These are phyloP conservation scores for Leptinotarsa lineolata DNA, from an alignment of 1,140 invertebrate species.

Conservation along the genomic window DNA sequence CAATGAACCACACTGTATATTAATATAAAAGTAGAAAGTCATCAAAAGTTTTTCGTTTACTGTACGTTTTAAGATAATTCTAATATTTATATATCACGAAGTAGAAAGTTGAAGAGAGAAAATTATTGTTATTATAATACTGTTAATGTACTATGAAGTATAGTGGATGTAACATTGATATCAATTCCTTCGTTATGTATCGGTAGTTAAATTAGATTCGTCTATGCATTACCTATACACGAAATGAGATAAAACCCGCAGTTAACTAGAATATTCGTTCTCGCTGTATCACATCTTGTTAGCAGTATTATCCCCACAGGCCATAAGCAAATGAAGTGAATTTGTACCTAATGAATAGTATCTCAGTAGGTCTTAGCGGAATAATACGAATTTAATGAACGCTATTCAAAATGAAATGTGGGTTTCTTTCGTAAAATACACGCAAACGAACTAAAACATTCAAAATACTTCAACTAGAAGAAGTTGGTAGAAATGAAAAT, in stretches of 20 bases:
- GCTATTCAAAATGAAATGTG: background rate
- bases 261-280: constrained; percentile 2
- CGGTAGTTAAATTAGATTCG: background rate
- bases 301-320: background rate
- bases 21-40: no score
- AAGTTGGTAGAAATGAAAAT: no score
- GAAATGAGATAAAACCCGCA: background rate
- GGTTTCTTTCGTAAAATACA: background rate
- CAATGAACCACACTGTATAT: no score
- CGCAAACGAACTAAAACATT: no score
- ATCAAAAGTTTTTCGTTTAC: no score
- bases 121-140: no score
- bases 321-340: background rate
- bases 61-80: no score
- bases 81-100: no score
- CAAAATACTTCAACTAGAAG: no score
- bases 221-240: background rate
- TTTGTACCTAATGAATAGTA: constrained; percentile 8
- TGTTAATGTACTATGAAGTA: no score
- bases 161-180: no score
- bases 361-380: background rate
- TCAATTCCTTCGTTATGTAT: background rate
- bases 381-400: constrained; percentile 6
- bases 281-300: constrained; percentile 1
- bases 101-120: no score